These are phyloP conservation scores for Medauroidea extradentata DNA, from an alignment of 1,140 invertebrate genomes.

Conservation along the genomic window DNA sequence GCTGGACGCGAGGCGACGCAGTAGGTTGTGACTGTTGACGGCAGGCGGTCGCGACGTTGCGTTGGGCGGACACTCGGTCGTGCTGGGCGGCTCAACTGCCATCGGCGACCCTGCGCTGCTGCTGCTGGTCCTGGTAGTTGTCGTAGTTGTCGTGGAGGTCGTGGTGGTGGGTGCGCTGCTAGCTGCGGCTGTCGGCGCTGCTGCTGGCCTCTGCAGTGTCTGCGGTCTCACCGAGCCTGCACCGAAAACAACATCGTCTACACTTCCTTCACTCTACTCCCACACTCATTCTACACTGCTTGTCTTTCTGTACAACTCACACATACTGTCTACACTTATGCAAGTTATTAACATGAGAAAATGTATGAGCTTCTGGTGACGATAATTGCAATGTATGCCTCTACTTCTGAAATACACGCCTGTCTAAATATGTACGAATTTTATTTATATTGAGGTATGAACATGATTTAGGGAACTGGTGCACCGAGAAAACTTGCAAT, in stretches of 20 bases:
- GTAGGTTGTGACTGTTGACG: slow-evolving; percentile 58
- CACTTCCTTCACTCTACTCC: neutral
- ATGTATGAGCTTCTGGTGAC: too few species aligned
- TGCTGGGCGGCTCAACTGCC: slow-evolving; percentile 37
- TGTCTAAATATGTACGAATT: too few species aligned
- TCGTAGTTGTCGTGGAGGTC: slow-evolving; percentile 36
- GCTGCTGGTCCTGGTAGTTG: slow-evolving; percentile 24
- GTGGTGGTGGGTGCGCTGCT: slow-evolving; percentile 44
- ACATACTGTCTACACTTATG: too few species aligned
- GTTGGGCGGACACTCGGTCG: slow-evolving; percentile 64
- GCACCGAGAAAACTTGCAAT: too few species aligned
- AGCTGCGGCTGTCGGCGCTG: slow-evolving; percentile 44
- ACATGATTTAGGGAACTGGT: too few species aligned
- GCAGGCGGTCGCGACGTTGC: slow-evolving; percentile 43
- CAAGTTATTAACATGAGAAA: too few species aligned
- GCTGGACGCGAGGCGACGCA: slow-evolving; percentile 68
- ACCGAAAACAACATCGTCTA: neutral
- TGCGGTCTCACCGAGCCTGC: slow-evolving; percentile 65
- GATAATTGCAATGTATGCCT: too few species aligned
- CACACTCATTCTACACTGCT: too few species aligned
- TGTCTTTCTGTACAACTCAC: too few species aligned
- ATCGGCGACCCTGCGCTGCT: slow-evolving; percentile 35
- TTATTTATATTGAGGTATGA: too few species aligned
- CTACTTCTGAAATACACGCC: too few species aligned
- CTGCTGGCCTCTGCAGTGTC: slow-evolving; percentile 55